Conservation (phyloP, 2,888 invertebrate genomes). For the Heliconius cydno region DNA sequence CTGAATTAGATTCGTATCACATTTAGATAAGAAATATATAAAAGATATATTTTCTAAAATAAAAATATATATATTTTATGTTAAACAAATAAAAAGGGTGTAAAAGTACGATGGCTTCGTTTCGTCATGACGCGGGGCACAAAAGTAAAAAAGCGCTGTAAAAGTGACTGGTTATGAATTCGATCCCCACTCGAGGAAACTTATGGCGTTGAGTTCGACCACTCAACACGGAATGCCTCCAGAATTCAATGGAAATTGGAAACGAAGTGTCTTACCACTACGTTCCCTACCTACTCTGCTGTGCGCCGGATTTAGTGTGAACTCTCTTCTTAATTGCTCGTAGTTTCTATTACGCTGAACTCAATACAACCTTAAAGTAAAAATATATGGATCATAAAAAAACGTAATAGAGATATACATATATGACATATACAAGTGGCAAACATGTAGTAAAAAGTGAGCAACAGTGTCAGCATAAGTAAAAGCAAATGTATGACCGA, state of each 20-base stretch:
- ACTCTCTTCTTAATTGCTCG: no score
- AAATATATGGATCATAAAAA: background rate
- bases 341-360: no score
- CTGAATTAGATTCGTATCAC: constrained; percentile 27
- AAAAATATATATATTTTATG: constrained; percentile 1
- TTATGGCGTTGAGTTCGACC: background rate
- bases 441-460: background rate
- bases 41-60: constrained; percentile 21
- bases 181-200: background rate
- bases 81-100: background rate
- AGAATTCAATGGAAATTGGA: background rate
- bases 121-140: background rate
- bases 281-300: no score
- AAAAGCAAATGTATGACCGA: constrained; percentile 9
- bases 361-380: no score
- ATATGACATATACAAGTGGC: background rate
- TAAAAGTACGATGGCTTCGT: background rate
- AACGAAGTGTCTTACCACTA: background rate
- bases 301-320: no score
- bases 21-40: constrained; percentile 21
- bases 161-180: background rate
- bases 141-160: background rate
- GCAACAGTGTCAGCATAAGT: background rate
- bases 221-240: background rate
- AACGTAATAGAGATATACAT: background rate